A percentile compares a stretch with the other conserved stretches of the same genome.
Conservation (phyloP, 2,888 invertebrate genomes). For the Arctia plantaginis region DNA sequence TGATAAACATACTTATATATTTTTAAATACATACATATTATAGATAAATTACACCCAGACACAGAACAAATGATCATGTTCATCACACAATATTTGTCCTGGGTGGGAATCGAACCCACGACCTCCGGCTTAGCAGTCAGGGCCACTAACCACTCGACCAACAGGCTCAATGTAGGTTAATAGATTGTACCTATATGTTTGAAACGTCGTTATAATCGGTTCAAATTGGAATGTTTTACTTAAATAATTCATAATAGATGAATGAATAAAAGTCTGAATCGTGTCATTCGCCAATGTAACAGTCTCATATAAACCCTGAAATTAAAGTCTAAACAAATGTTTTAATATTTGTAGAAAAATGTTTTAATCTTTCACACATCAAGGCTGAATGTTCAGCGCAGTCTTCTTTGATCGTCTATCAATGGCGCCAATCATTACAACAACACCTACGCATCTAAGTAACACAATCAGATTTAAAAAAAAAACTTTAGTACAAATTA, state of each 20-base stretch:
- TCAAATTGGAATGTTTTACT: constrained; percentile 4
- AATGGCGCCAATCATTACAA: constrained; percentile 58
- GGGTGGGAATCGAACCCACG: no score
- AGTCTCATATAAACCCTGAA: constrained; percentile 43
- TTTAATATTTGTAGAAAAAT: constrained; percentile 60
- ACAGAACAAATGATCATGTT: no score
- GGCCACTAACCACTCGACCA: no score
- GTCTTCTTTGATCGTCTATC: constrained; percentile 67
- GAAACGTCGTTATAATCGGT: not conserved
- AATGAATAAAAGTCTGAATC: constrained; percentile 39
- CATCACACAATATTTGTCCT: no score
- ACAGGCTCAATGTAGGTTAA: not conserved
- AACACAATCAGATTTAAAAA: constrained; percentile 59
- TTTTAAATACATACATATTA: no score
- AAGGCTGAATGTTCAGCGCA: constrained; percentile 46
- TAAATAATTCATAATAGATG: constrained; percentile 17
- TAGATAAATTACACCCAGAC: no score
- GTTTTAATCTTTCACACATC: constrained; percentile 61
- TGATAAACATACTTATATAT: no score
- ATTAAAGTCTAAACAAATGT: constrained; percentile 54
- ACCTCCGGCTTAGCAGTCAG: no score
- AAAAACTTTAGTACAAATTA: constrained; percentile 72
- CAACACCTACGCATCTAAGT: constrained; percentile 56
- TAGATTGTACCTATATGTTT: not conserved
- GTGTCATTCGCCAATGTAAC: constrained; percentile 45